Evolutionary conservation across 2,113 vertebrate genomes (phyloP).

Genomic region (Rhynchomys soricoides): DNA sequence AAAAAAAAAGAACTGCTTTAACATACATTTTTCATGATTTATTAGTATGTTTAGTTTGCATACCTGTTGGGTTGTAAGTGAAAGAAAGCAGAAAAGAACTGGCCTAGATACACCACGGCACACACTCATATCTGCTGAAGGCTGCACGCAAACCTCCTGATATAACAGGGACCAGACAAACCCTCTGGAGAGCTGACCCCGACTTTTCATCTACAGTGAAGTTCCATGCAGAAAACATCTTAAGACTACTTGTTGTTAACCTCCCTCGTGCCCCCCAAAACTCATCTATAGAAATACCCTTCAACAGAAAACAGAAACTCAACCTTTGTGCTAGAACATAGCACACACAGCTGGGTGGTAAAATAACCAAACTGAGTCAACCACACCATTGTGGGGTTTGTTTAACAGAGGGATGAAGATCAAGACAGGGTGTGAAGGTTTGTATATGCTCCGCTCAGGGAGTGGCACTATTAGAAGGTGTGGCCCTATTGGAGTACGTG

Average conservation of each 20-base stretch:
- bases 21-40: neutral
- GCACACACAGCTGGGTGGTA: neutral
- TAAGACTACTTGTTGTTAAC: neutral
- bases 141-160: neutral
- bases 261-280: neutral
- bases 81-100: neutral
- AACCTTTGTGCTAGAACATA: neutral
- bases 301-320: neutral
- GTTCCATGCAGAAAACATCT: neutral
- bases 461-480: too few species aligned
- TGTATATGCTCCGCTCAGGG: too few species aligned
- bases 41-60: neutral
- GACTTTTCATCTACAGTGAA: neutral
- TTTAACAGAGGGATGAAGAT: neutral
- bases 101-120: rapidly evolving
- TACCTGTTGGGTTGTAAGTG: neutral
- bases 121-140: neutral
- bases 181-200: neutral
- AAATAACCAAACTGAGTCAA: neutral
- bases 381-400: neutral
- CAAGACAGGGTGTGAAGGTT: neutral
- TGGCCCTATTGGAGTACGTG: too few species aligned
- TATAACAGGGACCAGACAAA: neutral
- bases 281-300: neutral
- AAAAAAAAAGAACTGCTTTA: neutral